Evolutionary conservation across 2,888 invertebrate genomes (phyloP), one percentile per base, ranked within the genome.

Genomic region (Galeopsomyia nigrocyanea): DNA sequence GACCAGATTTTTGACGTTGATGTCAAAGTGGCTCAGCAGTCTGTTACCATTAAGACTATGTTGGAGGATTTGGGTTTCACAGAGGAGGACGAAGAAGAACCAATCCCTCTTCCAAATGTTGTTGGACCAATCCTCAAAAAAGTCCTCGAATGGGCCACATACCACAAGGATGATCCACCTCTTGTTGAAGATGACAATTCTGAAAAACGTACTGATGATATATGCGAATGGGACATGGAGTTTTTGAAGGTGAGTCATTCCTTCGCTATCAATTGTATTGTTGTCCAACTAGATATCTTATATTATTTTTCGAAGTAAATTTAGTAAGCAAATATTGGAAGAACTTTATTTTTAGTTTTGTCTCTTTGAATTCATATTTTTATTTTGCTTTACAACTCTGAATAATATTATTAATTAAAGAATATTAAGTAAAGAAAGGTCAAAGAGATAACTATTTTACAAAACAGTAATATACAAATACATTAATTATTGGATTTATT

Each of bases 171-270:
- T 83, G 98, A 98, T 85, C 95, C 96, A 46, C 94, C 95, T 71
- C 92, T 95, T 81, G 96, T 96, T 87, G 97, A 98, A 82, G 97
- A 97, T 83, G 97, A 98, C 84, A 95, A 95, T 87, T 95, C 95
- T 86, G 96, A 97, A 83, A 97, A 97, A 82, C 89, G 98, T n/a
- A 98, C 97, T 3, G 98, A 98, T 85, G 98, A 98, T 83, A 98
- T 99, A 79, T 95, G 95, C 13, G 95, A 95, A 0, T 98, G 98
- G 98, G 98, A 98, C 89, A 95, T 96, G 0, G 98, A 98, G 85
- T 98, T 98, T 83, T 88, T 99, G 31, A 98, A 98, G 90, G 77
- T 76, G 65, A 26, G 16, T 26, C 39, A 39, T 39, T 31, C 3
- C 13, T 39, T 13, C 7, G 31, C 1, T 39, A 39, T 39, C 1